phyloP scores from a whole-genome alignment of 1,140 invertebrate genomes.

The Arctopsyche grandis region DNA sequence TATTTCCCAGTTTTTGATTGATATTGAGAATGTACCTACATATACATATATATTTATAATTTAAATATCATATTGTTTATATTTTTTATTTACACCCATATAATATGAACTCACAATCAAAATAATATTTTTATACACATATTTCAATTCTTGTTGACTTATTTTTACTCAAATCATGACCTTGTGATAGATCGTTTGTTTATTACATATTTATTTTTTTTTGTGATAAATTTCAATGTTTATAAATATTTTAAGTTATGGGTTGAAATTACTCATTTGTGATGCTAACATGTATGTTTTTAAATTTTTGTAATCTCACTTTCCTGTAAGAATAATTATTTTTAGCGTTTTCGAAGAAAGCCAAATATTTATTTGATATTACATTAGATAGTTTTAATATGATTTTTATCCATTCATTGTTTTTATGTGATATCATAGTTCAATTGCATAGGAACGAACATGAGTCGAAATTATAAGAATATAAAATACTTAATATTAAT shows the following conservation, averaged over 20 bases:
- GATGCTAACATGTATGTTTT: neutral
- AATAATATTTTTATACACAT: too few species aligned
- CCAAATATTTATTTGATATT: neutral
- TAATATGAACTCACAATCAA: too few species aligned
- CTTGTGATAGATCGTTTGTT: neutral
- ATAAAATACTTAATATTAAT: too few species aligned
- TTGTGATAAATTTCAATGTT: neutral
- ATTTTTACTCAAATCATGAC: too few species aligned
- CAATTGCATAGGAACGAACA: neutral
- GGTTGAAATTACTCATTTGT: neutral
- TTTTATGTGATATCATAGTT: constrained; percentile 1
- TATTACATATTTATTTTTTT: neutral
- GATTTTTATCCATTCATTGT: neutral
- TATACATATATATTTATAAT: too few species aligned
- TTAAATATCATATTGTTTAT: too few species aligned
- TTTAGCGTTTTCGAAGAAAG: neutral
- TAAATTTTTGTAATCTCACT: constrained; percentile 5
- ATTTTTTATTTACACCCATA: too few species aligned
- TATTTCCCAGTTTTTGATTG: too few species aligned
- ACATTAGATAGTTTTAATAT: neutral
- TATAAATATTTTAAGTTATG: neutral
- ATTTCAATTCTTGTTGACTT: too few species aligned
- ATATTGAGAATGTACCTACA: too few species aligned
- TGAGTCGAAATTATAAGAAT: neutral
- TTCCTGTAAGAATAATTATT: neutral